Conservation (phyloP, 2,888 invertebrate genomes). For the Leptarthrus brevirostris region DNA sequence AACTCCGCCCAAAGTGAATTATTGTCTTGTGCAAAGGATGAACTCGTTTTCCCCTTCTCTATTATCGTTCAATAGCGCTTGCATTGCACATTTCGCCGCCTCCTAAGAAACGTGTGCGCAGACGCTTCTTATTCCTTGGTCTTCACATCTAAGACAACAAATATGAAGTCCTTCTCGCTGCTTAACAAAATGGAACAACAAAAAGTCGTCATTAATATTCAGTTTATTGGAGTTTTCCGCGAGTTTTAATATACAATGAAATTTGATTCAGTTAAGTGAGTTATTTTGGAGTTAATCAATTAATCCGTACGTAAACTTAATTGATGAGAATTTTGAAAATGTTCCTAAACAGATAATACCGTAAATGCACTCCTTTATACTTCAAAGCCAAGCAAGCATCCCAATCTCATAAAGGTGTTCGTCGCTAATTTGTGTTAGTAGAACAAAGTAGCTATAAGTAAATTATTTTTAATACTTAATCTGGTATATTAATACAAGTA, state of each 20-base stretch:
- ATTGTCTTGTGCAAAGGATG: conserved; percentile 42
- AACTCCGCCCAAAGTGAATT: conserved; percentile 56
- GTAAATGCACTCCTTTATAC: no score
- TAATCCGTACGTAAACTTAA: not conserved
- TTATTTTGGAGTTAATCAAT: conserved; percentile 1
- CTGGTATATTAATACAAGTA: no score
- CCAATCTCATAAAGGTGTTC: no score
- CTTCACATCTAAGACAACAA: conserved; percentile 17
- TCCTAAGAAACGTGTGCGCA: conserved; percentile 63
- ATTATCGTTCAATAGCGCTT: conserved; percentile 4
- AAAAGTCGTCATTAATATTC: conserved; percentile 31
- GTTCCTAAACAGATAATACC: no score
- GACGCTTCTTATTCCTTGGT: conserved; percentile 56
- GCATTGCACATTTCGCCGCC: conserved; percentile 53
- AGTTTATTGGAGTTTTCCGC: conserved; percentile 38
- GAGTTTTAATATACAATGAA: conserved; percentile 18
- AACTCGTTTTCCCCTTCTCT: conserved; percentile 37
- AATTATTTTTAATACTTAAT: no score
- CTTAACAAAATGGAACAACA: conserved; percentile 23
- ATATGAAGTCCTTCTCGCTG: conserved; percentile 28
- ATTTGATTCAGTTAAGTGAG: conserved; percentile 20
- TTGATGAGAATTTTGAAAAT: no score
- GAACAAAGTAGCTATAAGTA: no score
- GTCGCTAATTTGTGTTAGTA: no score
- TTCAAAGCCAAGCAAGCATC: no score